phyloP scores from a whole-genome alignment of 2,797 vertebrate genomes.

The Chiloscyllium punctatum region DNA sequence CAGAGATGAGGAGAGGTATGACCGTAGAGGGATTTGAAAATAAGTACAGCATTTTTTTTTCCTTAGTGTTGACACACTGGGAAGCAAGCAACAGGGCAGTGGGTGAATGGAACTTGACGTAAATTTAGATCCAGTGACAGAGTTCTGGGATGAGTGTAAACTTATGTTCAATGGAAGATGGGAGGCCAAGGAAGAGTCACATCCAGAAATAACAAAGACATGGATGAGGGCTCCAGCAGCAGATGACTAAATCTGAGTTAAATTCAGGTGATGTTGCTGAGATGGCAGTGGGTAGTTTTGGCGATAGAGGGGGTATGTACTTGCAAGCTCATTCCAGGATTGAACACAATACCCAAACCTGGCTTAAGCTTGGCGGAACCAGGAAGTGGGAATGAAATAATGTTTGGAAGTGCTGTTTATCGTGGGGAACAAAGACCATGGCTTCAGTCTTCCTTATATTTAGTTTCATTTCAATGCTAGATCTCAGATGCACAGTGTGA shows the following conservation, averaged over 20 bases:
- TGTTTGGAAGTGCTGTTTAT: background rate
- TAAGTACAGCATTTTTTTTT: background rate
- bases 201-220: background rate
- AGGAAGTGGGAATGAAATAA: background rate
- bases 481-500: background rate
- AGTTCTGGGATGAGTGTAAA: background rate
- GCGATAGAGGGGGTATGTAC: background rate
- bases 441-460: background rate
- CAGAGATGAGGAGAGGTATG: background rate
- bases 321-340: background rate
- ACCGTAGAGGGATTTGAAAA: background rate
- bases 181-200: background rate
- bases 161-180: background rate
- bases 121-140: background rate
- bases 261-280: background rate
- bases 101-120: background rate
- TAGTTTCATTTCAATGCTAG: background rate
- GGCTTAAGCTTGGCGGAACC: background rate
- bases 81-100: background rate
- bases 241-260: background rate
- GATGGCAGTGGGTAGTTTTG: background rate
- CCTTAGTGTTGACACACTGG: background rate
- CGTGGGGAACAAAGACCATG: background rate
- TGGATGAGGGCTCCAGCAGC: background rate
- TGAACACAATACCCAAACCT: background rate